Evolutionary conservation across 2,888 invertebrate genomes (phyloP), one percentile per base, ranked within the genome.

Genomic region (Atrina japonica): DNA sequence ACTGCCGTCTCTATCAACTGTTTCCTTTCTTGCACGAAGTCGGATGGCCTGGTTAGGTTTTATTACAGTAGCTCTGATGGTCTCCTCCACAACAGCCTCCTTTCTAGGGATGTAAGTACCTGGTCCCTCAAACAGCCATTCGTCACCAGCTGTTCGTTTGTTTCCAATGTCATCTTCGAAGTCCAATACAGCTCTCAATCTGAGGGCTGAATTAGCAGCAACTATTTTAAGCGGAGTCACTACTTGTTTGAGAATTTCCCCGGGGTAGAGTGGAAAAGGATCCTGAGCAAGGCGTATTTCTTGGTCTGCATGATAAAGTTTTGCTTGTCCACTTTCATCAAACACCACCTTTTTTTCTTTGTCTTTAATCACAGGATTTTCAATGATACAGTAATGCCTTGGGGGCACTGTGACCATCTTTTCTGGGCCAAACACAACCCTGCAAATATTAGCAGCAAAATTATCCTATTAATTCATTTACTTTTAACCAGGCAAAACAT

Each of bases 221-320:
- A 92, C 91, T 21, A 92, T 89, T 80, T 87, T 88, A 64, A 92
- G 78, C 16, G 88, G 84, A 9, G 90, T 89, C 3, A 90, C 89
- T 76, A 80, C 84, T 82, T 81, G 82, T 79, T 86, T 86, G 5
- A 87, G 71, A 23, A 83, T 73, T 83, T 92, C 92, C 21, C 92
- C 92, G 18, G 92, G 92, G 83, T 91, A 92, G 16, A 92, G 86
- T 14, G 92, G 92, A 78, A 92, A 92, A 2, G 92, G 92, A 14
- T 91, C 91, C 78, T 91, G 92, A 21, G 91, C 87, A 35, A 92
- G 85, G n/a, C 92, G 85, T 66, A 92, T 90, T 72, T 92, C 92
- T 66, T 88, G 88, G 78, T 92, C 92, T 66, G 91, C 92, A 82
- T 92, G 91, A 6, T 82, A 78, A 27, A 92, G 86, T 45, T 83